Evolutionary conservation across 2,113 vertebrate species (phyloP).

Genomic region (Macquaria australasica): DNA sequence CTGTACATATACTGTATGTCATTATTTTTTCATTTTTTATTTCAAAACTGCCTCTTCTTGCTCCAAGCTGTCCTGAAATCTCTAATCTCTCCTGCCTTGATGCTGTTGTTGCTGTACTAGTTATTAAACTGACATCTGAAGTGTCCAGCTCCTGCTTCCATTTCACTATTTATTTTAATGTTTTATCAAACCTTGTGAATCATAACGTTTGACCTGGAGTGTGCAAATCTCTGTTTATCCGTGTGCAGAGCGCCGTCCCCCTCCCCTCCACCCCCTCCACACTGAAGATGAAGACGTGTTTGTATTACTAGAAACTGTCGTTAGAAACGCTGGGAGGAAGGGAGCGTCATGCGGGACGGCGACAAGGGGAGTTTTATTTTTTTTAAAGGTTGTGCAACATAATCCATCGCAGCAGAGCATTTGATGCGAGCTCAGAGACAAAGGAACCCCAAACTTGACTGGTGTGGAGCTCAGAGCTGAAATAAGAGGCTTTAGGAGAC

Average conservation of each 20-base stretch:
- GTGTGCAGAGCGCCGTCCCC: slow-evolving; percentile 31
- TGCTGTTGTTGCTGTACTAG: slow-evolving; percentile 64
- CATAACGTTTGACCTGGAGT: not conserved
- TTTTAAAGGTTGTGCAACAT: slow-evolving; percentile 39
- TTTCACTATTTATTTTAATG: not conserved
- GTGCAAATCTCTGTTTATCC: slow-evolving; percentile 67
- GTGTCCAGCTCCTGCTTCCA: not conserved
- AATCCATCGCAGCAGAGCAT: slow-evolving; percentile 38
- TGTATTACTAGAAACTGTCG: slow-evolving; percentile 19
- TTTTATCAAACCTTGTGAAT: not conserved
- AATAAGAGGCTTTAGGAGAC: slow-evolving; percentile 66
- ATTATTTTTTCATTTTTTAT: slow-evolving; percentile 39
- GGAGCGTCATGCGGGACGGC: slow-evolving; percentile 57
- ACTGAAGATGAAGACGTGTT: slow-evolving; percentile 24
- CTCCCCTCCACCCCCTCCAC: not conserved
- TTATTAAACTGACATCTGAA: slow-evolving; percentile 79
- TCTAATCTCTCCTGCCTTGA: slow-evolving; percentile 37
- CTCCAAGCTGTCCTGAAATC: slow-evolving; percentile 41
- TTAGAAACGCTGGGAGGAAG: slow-evolving; percentile 65
- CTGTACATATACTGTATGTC: slow-evolving; percentile 38
- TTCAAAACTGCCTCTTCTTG: slow-evolving; percentile 41
- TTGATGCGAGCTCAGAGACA: slow-evolving; percentile 32
- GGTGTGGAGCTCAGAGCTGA: slow-evolving; percentile 30
- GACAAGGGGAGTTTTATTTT: slow-evolving; percentile 6
- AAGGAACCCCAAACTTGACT: slow-evolving; percentile 25